Base-by-base conservation (phyloP, 2,113 vertebrate species). In the Laterallus jamaicensis region DNA sequence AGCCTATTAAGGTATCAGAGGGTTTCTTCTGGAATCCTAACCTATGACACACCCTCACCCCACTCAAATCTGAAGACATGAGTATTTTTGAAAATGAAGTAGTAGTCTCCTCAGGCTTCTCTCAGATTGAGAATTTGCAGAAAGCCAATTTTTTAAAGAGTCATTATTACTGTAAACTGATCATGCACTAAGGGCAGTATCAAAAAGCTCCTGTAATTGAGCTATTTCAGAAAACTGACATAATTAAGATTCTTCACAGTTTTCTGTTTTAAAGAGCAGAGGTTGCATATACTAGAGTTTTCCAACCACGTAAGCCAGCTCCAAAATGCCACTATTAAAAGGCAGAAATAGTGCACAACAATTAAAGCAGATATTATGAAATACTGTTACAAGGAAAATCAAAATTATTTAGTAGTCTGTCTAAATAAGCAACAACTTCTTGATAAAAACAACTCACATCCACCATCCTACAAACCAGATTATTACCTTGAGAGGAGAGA, bases 401-500 rank as follows among this genome's bases (percentile, higher is more conserved):
- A 47, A 63, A 24, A 62, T 29, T 29, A 79, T 42, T 88, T 78
- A 92, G 6, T 70, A 79, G 29, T 49, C 39, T 17, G 90, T 21
- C 82, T 94, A 56, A 64, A 47, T 10, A 52, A 32, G 64, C 31
- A 96, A 10, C 24, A 22, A 47, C 56, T 62, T 70, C 52, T 39
- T 71, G 5, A 28, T 35, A 49, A 59, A 69, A 83, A 31, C 29
- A 80, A 69, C 16, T 69, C 68, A 37, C 6, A 8, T 5, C 0
- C 7, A 3, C 26, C n/a, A 52, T 15, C 9, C 35, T 50, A 77
- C 9, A 81, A 84, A 75, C 69, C 71, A 63, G 47, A 78, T 86
- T 21, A 50, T 58, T 98, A 98, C 98, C 98, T 98, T 88, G 97
- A 97, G 54, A 96, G 62, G 22, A 98, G 95, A 93, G 90, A 95